A percentile compares a stretch with the other conserved stretches of the same genome.
Conservation (phyloP, 2,797 vertebrate species). For the Sebastes cheni region DNA sequence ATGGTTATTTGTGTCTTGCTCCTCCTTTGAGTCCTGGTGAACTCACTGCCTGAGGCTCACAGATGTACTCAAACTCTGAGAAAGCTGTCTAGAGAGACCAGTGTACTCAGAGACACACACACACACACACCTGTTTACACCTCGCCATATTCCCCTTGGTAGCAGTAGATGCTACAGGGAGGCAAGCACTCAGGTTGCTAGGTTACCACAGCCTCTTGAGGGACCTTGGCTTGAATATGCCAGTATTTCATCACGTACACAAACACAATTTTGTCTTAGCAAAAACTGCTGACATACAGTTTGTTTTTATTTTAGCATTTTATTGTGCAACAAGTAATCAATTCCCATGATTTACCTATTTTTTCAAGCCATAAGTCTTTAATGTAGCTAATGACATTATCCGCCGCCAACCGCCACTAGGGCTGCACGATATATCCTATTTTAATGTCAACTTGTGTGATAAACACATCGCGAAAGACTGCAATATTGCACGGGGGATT, state of each 20-base stretch:
- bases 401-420: fast-evolving
- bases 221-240: neutral
- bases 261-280: neutral
- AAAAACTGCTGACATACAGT: neutral
- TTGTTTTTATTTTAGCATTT: neutral
- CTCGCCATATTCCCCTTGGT: slow-evolving; percentile 50
- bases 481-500: no score
- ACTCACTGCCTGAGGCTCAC: neutral
- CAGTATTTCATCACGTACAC: slow-evolving; percentile 38
- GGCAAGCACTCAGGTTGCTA: slow-evolving; percentile 69
- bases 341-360: neutral
- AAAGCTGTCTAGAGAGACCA: slow-evolving; percentile 6
- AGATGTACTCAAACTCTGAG: slow-evolving; percentile 5
- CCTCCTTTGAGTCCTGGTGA: neutral
- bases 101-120: slow-evolving; percentile 8
- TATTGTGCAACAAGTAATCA: neutral
- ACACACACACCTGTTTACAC: slow-evolving; percentile 67
- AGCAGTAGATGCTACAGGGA: slow-evolving; percentile 41
- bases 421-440: no score
- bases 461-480: no score
- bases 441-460: no score
- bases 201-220: slow-evolving; percentile 56
- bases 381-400: neutral
- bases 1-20: neutral
- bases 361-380: no score